A percentile compares a stretch with the other conserved stretches of the same genome.
Conservation (phyloP, 2,797 vertebrate genomes). For the Chelon auratus region DNA sequence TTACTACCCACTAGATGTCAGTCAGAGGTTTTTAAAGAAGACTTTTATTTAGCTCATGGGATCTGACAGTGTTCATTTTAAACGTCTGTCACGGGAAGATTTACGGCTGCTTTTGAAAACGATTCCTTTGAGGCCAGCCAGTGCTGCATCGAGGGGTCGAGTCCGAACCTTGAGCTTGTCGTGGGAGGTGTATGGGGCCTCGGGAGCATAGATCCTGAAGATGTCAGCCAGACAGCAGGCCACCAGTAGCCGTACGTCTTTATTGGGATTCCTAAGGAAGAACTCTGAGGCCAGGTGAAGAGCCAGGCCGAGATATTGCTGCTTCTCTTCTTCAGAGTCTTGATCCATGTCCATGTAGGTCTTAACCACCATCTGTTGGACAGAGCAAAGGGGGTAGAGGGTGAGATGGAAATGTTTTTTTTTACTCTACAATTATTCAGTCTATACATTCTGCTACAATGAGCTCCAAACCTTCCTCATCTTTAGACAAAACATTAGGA, state of each 20-base stretch:
- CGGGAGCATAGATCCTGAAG: conserved; percentile 98
- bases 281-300: conserved; percentile 99
- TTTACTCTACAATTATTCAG: neutral
- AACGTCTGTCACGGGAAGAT: too few relatives aligned
- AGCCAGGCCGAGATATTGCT: conserved; percentile 97
- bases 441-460: neutral
- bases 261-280: conserved; percentile 99
- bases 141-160: neutral
- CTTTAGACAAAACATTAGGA: neutral
- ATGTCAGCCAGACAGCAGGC: conserved; percentile 99
- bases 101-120: neutral
- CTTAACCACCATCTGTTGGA: conserved; percentile 96
- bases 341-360: conserved; percentile 99
- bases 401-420: conserved; percentile 9
- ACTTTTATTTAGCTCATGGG: conserved; percentile 1
- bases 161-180: conserved; percentile 97
- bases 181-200: conserved; percentile 98
- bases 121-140: neutral
- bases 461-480: neutral
- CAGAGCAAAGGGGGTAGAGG: conserved; percentile 9
- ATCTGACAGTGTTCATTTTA: neutral
- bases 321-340: conserved; percentile 99
- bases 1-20: neutral
- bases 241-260: conserved; percentile 97
- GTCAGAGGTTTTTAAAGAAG: too few relatives aligned